phyloP scores from a whole-genome alignment of 2,113 vertebrate species.

The Oceanodroma tethys region DNA sequence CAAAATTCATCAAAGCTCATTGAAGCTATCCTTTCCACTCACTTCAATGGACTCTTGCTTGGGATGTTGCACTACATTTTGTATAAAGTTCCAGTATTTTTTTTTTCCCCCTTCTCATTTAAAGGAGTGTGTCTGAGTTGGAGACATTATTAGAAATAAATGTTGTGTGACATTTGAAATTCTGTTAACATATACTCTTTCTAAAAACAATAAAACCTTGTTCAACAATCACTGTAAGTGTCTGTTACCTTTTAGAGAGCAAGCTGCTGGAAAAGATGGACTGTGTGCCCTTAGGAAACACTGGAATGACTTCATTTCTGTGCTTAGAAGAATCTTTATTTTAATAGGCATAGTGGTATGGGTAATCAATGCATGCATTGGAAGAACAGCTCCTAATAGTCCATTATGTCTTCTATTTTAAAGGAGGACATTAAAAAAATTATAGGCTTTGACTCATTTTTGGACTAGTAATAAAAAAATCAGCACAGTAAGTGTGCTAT shows the following conservation, averaged over 20 bases:
- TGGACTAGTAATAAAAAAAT: not conserved
- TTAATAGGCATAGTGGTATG: conserved; percentile 10
- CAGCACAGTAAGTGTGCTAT: not conserved
- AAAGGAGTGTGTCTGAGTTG: not conserved
- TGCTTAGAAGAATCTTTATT: conserved; percentile 14
- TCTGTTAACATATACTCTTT: not conserved
- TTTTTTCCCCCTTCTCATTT: not conserved
- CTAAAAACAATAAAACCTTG: not conserved
- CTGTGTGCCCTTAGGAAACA: conserved; percentile 14
- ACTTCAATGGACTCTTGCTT: not conserved
- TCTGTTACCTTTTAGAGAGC: not conserved
- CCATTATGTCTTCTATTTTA: conserved; percentile 45
- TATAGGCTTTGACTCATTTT: not conserved
- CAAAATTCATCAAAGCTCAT: not conserved
- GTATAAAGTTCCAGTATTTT: not conserved
- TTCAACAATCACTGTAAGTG: not conserved
- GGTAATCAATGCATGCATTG: conserved; percentile 49
- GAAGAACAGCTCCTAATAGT: conserved; percentile 37
- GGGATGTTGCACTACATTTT: not conserved
- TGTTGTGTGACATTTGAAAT: not conserved
- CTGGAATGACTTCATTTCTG: conserved; percentile 21
- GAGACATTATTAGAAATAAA: not conserved
- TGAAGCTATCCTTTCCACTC: not conserved
- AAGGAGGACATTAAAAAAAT: conserved; percentile 2
- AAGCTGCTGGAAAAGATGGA: not conserved